Evolutionary conservation across 2,113 vertebrate genomes (phyloP).

Genomic region (Apodemus speciosus): DNA sequence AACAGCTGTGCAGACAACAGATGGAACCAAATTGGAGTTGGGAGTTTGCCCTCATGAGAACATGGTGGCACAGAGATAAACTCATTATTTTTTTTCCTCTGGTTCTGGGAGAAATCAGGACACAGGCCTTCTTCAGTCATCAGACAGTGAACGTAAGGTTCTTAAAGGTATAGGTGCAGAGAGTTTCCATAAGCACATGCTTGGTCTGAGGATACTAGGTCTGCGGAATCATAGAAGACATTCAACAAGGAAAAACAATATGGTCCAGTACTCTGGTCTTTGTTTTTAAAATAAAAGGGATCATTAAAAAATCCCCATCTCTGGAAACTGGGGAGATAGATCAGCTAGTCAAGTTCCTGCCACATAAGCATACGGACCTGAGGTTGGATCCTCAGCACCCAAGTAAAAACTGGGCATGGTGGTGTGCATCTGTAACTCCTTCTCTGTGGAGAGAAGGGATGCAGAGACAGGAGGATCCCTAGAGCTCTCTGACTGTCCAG

Average conservation of each 20-base stretch:
- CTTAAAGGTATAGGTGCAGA: fast-evolving
- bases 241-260: neutral
- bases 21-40: neutral
- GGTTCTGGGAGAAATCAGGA: neutral
- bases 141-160: fast-evolving
- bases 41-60: neutral
- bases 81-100: neutral
- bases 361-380: neutral
- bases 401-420: too few relatives aligned
- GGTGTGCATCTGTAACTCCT: neutral
- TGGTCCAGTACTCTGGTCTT: neutral
- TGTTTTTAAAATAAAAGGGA: neutral
- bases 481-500: too few relatives aligned
- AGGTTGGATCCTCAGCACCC: neutral
- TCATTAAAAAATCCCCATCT: neutral
- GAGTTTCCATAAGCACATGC: neutral
- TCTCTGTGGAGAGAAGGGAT: neutral
- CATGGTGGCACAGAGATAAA: neutral
- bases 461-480: neutral
- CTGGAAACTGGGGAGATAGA: neutral
- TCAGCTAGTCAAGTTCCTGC: neutral
- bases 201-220: neutral
- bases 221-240: fast-evolving
- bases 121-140: neutral
- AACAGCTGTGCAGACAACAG: neutral